Percentiles rank a stretch among this genome's conserved stretches.
Conservation (phyloP, 1,140 invertebrate genomes). For the Tetranychus urticae region DNA sequence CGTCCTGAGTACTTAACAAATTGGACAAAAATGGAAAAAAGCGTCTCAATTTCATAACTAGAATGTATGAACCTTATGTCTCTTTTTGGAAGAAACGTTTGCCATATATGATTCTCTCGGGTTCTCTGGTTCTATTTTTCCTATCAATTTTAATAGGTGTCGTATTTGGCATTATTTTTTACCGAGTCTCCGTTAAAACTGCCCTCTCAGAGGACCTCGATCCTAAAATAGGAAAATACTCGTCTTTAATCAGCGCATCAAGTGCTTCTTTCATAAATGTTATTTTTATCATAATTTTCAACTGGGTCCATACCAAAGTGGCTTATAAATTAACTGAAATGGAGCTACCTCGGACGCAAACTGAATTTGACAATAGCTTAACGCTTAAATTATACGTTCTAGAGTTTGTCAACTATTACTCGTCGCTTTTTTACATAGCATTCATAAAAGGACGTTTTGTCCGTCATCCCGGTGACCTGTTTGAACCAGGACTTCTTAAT, state of each 20-base stretch:
- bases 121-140: constrained; percentile 44
- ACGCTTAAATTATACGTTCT: constrained; percentile 74
- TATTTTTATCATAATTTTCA: constrained; percentile 57
- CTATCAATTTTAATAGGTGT: constrained; percentile 51
- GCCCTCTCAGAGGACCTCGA: not conserved
- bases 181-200: constrained; percentile 43
- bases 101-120: constrained; percentile 54
- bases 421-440: constrained; percentile 91
- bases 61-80: constrained; percentile 58
- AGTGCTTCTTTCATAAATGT: constrained; percentile 69
- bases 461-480: constrained; percentile 33
- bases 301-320: constrained; percentile 20
- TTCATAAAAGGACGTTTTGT: constrained; percentile 68
- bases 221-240: constrained; percentile 24
- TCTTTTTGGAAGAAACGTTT: constrained; percentile 67
- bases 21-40: constrained; percentile 2
- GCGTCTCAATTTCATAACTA: constrained; percentile 4
- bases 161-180: constrained; percentile 69
- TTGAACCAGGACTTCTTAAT: not conserved
- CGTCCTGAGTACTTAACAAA: constrained; percentile 44
- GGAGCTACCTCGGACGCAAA: constrained; percentile 57
- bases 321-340: constrained; percentile 74
- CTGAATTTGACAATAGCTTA: constrained; percentile 55
- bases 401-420: constrained; percentile 93
- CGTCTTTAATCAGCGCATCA: constrained; percentile 50